phyloP scores from a whole-genome alignment of 2,797 vertebrate species.

The Hyperoplus immaculatus region DNA sequence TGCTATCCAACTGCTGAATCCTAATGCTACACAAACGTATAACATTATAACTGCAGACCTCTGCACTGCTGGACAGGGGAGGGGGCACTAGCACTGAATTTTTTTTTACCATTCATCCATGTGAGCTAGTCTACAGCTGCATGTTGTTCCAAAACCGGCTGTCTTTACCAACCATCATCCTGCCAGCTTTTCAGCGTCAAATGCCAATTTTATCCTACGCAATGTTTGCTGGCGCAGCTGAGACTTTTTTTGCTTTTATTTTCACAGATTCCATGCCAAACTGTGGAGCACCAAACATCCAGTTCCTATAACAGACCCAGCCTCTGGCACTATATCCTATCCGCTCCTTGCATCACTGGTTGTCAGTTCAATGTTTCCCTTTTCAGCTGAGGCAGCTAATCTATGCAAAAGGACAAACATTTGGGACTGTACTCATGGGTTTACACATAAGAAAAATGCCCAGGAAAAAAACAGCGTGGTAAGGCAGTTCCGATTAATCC shows the following conservation, averaged over 20 bases:
- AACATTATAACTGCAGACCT: slow-evolving; percentile 43
- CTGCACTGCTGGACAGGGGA: slow-evolving; percentile 1
- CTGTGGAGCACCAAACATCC: slow-evolving; percentile 22
- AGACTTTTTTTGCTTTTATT: slow-evolving; percentile 33
- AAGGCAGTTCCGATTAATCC: neutral
- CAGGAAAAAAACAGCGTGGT: neutral
- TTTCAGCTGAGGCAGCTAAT: slow-evolving; percentile 1
- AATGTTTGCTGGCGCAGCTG: slow-evolving; percentile 25
- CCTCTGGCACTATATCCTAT: neutral
- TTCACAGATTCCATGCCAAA: slow-evolving; percentile 43
- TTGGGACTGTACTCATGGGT: slow-evolving; percentile 3
- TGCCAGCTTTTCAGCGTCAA: slow-evolving; percentile 41
- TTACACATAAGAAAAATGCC: neutral
- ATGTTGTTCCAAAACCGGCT: slow-evolving; percentile 28
- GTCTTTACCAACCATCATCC: slow-evolving; percentile 8
- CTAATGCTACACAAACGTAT: slow-evolving; percentile 35
- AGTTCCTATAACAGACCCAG: neutral
- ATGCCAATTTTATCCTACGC: slow-evolving; percentile 43
- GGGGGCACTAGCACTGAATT: slow-evolving; percentile 10
- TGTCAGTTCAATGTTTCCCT: neutral
- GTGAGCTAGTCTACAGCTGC: slow-evolving; percentile 28
- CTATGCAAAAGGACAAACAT: neutral
- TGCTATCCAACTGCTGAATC: slow-evolving; percentile 27
- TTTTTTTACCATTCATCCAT: slow-evolving; percentile 32
- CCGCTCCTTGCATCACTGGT: neutral